phyloP scores from a whole-genome alignment of 2,888 invertebrate species.

The Hydroisotoma schaefferi region DNA sequence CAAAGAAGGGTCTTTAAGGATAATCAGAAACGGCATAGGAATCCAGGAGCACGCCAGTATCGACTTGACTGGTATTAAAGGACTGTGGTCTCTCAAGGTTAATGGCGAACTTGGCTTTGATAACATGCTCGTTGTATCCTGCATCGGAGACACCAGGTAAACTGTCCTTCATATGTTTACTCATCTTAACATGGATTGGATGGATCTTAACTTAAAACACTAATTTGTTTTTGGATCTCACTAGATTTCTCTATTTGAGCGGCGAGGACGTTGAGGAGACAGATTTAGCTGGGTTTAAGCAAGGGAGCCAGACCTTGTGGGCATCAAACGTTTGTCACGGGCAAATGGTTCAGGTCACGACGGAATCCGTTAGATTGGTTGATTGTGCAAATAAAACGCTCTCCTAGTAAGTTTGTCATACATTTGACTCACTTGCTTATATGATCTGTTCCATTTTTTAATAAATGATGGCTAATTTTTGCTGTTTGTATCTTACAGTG shows the following conservation, averaged over 20 bases:
- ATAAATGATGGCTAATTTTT: not conserved
- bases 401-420: slow-evolving; percentile 51
- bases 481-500: slow-evolving; percentile 54
- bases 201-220: not conserved
- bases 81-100: slow-evolving; percentile 92
- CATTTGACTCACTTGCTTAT: not conserved
- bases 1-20: slow-evolving; percentile 94
- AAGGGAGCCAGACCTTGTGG: slow-evolving; percentile 88
- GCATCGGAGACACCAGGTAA: slow-evolving; percentile 90
- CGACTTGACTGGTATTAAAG: slow-evolving; percentile 94
- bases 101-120: slow-evolving; percentile 63
- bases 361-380: slow-evolving; percentile 68
- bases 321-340: slow-evolving; percentile 84
- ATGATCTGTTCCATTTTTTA: too few species aligned
- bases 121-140: slow-evolving; percentile 88
- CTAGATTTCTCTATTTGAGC: slow-evolving; percentile 57
- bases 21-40: slow-evolving; percentile 97
- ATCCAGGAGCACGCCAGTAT: slow-evolving; percentile 97
- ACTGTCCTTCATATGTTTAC: too few species aligned
- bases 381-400: slow-evolving; percentile 64
- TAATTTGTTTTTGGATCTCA: too few species aligned
- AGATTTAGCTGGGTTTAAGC: slow-evolving; percentile 84
- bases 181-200: too few species aligned
- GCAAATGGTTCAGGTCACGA: slow-evolving; percentile 76
- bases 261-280: slow-evolving; percentile 99